phyloP scores from a whole-genome alignment of 2,888 invertebrate genomes.

The Lycaena phlaeas region DNA sequence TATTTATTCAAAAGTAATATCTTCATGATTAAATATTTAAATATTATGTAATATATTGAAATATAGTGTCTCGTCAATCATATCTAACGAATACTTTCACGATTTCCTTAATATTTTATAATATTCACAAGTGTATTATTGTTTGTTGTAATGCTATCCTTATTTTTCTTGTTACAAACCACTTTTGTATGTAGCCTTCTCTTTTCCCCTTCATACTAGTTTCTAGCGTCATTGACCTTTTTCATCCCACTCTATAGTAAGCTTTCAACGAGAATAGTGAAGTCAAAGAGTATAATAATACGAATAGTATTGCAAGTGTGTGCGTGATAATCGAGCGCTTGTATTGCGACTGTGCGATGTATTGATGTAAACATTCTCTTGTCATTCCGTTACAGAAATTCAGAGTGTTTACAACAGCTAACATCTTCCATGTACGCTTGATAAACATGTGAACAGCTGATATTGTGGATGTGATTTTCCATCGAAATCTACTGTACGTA shows the following conservation, averaged over 20 bases:
- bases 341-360: constrained; percentile 42
- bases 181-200: neutral
- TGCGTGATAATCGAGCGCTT: constrained; percentile 38
- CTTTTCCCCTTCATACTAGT: constrained; percentile 21
- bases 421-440: constrained; percentile 29
- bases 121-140: no score
- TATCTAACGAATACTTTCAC: no score
- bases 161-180: neutral
- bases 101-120: no score
- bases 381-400: constrained; percentile 61
- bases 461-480: constrained; percentile 21
- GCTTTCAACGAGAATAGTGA: constrained; percentile 9
- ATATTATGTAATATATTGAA: no score
- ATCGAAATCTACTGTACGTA: neutral
- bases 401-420: constrained; percentile 45
- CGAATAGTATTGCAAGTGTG: constrained; percentile 27
- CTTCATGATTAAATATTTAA: no score
- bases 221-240: constrained; percentile 53
- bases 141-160: neutral
- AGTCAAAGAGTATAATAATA: no score
- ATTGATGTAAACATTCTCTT: constrained; percentile 65
- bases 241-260: constrained; percentile 28
- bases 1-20: no score
- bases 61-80: no score
- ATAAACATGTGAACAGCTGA: constrained; percentile 57